A percentile compares a stretch with the other conserved stretches of the same genome.
These are phyloP conservation scores for Ashinkailepas kermadecensis DNA, from an alignment of 2,888 invertebrate genomes.

Conservation along the genomic window DNA sequence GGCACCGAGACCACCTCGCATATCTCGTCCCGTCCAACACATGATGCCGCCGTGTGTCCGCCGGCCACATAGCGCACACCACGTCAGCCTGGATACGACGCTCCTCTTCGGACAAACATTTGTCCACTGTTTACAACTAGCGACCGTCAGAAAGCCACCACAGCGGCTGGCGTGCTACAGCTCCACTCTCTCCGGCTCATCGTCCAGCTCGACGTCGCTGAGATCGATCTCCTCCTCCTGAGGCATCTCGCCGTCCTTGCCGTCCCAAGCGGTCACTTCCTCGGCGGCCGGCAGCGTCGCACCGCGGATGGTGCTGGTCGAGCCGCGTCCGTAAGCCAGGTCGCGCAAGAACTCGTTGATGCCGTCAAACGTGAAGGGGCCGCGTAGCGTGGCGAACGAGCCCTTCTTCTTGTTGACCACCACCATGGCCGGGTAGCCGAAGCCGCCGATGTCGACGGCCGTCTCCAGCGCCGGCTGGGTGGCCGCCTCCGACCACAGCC, in stretches of 20 bases:
- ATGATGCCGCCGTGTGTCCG: too few relatives aligned
- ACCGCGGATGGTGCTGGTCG: conserved; percentile 77
- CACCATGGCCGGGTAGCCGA: conserved; percentile 98
- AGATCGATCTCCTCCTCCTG: conserved; percentile 84
- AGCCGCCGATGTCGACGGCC: conserved; percentile 89
- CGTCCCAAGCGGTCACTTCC: conserved; percentile 77
- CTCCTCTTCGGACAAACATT: too few relatives aligned
- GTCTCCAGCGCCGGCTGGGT: conserved; percentile 76
- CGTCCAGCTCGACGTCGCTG: conserved; percentile 76
- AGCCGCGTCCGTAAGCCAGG: conserved; percentile 84
- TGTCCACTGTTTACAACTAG: too few relatives aligned
- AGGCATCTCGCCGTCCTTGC: conserved; percentile 81
- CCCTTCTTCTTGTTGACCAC: conserved; percentile 93
- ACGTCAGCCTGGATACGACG: too few relatives aligned
- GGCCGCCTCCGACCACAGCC: conserved; percentile 93
- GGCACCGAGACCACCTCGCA: too few relatives aligned
- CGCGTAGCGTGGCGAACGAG: conserved; percentile 87
- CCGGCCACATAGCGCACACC: too few relatives aligned
- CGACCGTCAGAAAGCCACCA: too few relatives aligned
- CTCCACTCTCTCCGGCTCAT: conserved; percentile 37
- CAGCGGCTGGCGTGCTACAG: background rate
- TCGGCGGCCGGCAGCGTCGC: conserved; percentile 66
- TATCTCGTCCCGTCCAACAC: too few relatives aligned
- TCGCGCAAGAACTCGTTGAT: conserved; percentile 89
- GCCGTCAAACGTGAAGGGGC: conserved; percentile 88